Evolutionary conservation across 2,113 vertebrate genomes (phyloP).

Genomic region (Crotalus helleri): DNA sequence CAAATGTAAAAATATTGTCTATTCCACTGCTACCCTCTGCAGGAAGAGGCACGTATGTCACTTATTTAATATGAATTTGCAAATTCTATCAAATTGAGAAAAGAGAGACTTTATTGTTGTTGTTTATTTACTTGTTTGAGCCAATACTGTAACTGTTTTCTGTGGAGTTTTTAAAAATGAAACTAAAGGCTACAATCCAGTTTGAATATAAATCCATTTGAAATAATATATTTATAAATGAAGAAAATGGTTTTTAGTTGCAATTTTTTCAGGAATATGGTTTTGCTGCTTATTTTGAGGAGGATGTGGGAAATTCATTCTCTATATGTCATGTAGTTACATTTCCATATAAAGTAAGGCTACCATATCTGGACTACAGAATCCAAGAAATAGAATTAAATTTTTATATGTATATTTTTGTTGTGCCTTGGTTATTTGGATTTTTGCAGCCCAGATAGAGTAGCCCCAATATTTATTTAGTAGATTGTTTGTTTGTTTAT

Average conservation of each 20-base stretch:
- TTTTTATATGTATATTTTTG: background rate
- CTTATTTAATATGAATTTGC: background rate
- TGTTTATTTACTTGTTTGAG: background rate
- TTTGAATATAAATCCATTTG: background rate
- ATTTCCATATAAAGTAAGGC: background rate
- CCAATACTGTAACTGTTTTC: background rate
- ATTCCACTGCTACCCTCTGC: slow-evolving; percentile 12
- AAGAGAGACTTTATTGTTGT: background rate
- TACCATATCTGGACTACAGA: background rate
- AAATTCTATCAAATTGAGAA: background rate
- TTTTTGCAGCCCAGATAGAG: background rate
- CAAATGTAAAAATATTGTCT: background rate
- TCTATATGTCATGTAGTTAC: background rate
- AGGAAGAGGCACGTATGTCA: background rate
- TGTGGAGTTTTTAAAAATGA: background rate
- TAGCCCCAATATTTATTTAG: background rate
- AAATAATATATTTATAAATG: background rate
- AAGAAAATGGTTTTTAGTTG: background rate
- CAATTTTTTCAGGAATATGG: background rate
- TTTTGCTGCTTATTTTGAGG: background rate
- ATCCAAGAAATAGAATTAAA: background rate
- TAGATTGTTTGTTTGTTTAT: background rate
- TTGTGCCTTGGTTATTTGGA: background rate
- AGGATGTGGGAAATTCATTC: background rate
- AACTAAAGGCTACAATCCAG: background rate